phyloP scores from a whole-genome alignment of 2,888 invertebrate genomes.

The Abscondita cerata region DNA sequence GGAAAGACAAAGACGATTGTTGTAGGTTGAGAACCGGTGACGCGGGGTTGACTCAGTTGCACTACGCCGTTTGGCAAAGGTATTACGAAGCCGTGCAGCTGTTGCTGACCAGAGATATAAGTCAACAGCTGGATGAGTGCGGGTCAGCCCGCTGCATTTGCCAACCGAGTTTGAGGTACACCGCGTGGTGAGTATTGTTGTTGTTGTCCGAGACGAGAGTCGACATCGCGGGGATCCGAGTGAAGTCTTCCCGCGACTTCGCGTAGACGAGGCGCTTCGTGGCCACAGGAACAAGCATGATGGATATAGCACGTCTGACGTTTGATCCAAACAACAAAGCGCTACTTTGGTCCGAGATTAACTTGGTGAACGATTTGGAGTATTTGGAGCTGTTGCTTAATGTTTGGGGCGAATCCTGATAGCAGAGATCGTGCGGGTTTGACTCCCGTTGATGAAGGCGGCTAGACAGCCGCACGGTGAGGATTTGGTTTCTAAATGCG shows the following conservation, averaged over 20 bases:
- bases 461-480: slow-evolving; percentile 75
- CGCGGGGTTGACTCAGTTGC: slow-evolving; percentile 87
- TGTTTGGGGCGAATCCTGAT: slow-evolving; percentile 88
- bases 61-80: slow-evolving; percentile 92
- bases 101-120: slow-evolving; percentile 83
- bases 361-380: slow-evolving; percentile 82
- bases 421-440: slow-evolving; percentile 85
- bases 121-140: slow-evolving; percentile 84
- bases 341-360: slow-evolving; percentile 91
- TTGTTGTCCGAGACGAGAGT: slow-evolving; percentile 81
- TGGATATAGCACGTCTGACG: slow-evolving; percentile 73
- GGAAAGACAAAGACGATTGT: not conserved
- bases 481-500: slow-evolving; percentile 41
- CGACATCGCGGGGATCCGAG: slow-evolving; percentile 76
- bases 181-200: slow-evolving; percentile 72
- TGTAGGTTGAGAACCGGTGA: slow-evolving; percentile 75
- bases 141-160: slow-evolving; percentile 89
- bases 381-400: slow-evolving; percentile 82
- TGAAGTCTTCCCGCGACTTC: slow-evolving; percentile 74
- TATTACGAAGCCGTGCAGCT: slow-evolving; percentile 81
- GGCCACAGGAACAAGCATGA: slow-evolving; percentile 85
- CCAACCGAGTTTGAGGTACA: slow-evolving; percentile 87
- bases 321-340: slow-evolving; percentile 87
- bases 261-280: slow-evolving; percentile 91
- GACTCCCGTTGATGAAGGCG: slow-evolving; percentile 91